phyloP scores from a whole-genome alignment of 2,797 vertebrate genomes.

The Sebastes minor region DNA sequence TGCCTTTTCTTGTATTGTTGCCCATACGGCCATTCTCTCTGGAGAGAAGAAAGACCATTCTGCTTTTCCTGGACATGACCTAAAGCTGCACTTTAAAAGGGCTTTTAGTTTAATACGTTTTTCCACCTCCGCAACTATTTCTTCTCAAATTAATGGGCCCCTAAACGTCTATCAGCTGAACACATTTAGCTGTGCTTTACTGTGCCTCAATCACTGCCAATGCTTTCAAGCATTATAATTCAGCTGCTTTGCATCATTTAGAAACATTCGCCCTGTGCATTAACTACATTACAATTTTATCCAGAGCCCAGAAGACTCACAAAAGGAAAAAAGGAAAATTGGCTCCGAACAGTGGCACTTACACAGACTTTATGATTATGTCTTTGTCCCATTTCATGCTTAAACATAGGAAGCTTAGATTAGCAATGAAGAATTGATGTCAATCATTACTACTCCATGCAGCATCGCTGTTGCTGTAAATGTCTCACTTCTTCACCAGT shows the following conservation, averaged over 20 bases:
- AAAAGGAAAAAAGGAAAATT: conserved; percentile 30
- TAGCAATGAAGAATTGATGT: conserved; percentile 53
- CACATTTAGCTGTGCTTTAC: conserved; percentile 75
- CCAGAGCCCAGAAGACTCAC: conserved; percentile 37
- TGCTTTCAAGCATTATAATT: conserved; percentile 74
- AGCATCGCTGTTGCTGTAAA: conserved; percentile 7
- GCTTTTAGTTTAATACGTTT: conserved; percentile 82
- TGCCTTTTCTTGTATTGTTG: not conserved
- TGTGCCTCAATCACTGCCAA: conserved; percentile 74
- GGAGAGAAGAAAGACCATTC: conserved; percentile 51
- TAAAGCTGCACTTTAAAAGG: conserved; percentile 65
- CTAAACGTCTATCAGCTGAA: conserved; percentile 72
- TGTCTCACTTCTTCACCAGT: conserved; percentile 9
- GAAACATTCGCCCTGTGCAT: conserved; percentile 68
- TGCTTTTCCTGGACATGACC: conserved; percentile 57
- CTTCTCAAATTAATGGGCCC: conserved; percentile 78
- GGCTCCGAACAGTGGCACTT: conserved; percentile 56
- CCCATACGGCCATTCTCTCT: not conserved
- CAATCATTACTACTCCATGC: conserved; percentile 27
- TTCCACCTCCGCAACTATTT: conserved; percentile 69
- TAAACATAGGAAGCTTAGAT: conserved; percentile 37
- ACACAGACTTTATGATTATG: conserved; percentile 67
- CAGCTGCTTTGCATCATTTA: conserved; percentile 71
- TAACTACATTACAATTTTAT: conserved; percentile 67
- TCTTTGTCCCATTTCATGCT: conserved; percentile 59